Evolutionary conservation across 1,140 invertebrate species (phyloP), one percentile per base, ranked within the genome.

Genomic region (Spodoptera frugiperda): DNA sequence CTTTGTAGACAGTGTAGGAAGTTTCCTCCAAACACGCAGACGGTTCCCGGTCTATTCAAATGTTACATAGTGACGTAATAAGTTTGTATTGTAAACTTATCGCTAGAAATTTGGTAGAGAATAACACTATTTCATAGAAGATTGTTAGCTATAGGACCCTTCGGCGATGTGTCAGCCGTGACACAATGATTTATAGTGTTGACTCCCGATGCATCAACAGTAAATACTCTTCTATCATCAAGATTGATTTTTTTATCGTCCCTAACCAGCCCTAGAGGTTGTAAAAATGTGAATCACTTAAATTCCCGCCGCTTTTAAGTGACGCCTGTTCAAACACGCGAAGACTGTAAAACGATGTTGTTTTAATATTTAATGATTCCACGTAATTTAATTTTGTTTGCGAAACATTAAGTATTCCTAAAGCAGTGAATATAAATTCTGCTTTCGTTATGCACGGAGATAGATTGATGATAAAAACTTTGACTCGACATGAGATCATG

Each of bases 321-420:
- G 44, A 67, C 17, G 63, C 63, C 63, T 67, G 63, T 67, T 48
- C 63, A 67, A 67, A 67, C 63, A 67, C 17, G 44, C 63, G 39
- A 49, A 25, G 46, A 48, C 63, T 67, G 63, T 67, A 48, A 67
- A 67, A 48, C 63, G 63, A 67, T 49, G 44, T 49, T 67, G 63
- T 67, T 67, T 67, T 67, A 46, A 67, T 67, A 67, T 67, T 67
- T 67, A 67, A 67, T 67, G 63, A 67, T 25, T 11, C 46, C 63
- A 48, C 44, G 63, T 67, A 67, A 67, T 67, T 67, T 46, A 67
- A 67, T 67, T 49, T 48, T 49, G 63, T 67, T 67, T 67, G 63
- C 39, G 19, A 65, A 48, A 49, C 44, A n/a, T 65, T 65, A 49
- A 65, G 61, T 48, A 25, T 46, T 48, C 63, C 46, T 17, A 21